Conservation (phyloP, 1,140 invertebrate genomes). For the Macrobrachium rosenbergii region DNA sequence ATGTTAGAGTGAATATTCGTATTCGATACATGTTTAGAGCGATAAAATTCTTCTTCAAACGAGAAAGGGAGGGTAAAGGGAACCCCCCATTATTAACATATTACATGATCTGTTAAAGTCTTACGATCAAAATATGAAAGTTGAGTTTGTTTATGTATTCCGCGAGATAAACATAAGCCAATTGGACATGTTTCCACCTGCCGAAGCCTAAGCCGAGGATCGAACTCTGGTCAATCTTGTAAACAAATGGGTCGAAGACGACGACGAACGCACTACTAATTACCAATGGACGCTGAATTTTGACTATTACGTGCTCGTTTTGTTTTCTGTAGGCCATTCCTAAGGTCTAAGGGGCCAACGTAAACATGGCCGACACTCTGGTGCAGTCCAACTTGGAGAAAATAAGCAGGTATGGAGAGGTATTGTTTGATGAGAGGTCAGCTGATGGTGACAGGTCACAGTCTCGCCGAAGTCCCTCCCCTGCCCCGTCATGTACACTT, state of each 20-base stretch:
- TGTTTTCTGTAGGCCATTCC: neutral
- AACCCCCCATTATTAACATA: too few species aligned
- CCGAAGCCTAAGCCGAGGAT: neutral
- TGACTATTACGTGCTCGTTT: slow-evolving; percentile 34
- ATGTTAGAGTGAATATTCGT: neutral
- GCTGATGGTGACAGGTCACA: slow-evolving; percentile 49
- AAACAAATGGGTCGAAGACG: slow-evolving; percentile 63
- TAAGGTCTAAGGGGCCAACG: slow-evolving; percentile 17
- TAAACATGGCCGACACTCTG: slow-evolving; percentile 48
- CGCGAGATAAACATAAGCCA: too few species aligned
- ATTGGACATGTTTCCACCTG: too few species aligned
- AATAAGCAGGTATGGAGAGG: slow-evolving; percentile 53
- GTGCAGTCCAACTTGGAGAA: slow-evolving; percentile 59
- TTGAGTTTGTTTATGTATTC: too few species aligned
- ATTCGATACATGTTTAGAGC: slow-evolving; percentile 26
- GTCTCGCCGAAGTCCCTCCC: neutral
- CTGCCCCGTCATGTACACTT: neutral
- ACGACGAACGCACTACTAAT: slow-evolving; percentile 53
- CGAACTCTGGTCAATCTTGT: slow-evolving; percentile 43
- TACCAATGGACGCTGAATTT: slow-evolving; percentile 60
- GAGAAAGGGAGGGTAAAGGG: too few species aligned
- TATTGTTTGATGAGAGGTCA: slow-evolving; percentile 39
- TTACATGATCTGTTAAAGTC: too few species aligned
- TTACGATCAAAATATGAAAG: too few species aligned
- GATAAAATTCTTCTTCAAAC: slow-evolving; percentile 23